Base-by-base conservation (phyloP, 2,888 invertebrate genomes). In the Limenitis camilla region DNA sequence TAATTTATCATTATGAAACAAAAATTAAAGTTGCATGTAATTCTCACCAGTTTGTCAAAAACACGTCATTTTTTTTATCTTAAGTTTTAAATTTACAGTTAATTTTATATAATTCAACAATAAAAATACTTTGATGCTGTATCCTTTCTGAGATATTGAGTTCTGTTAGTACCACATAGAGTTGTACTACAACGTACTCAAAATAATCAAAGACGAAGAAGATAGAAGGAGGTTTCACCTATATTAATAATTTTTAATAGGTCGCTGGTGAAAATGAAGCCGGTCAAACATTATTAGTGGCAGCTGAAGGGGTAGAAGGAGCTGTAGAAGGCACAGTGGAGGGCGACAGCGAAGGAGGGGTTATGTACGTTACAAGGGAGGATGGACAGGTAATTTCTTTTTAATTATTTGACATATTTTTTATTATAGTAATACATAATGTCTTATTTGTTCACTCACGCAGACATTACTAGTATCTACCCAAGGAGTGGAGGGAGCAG, bases 221-320 rank as follows among this genome's bases (percentile, higher is more conserved):
- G 19, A 19, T 3, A 19, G 19, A 19, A 19, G 3, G 3, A 19
- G 19, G 19, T 19, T 2, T 19, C 3, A 19, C 19, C 28, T 31
- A 33, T n/a, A 10, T 30, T 28, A 38, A 19, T 8, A 38, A 35
- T 29, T 8, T 40, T 43, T 10, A 32, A 31, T 69, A 91, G 88
- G 93, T 93, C 31, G 91, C 93, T 0, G 93, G 94, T n/a, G 93
- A 94, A 67, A 93, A 93, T 62, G 92, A 93, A 60, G 92, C 92
- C 40, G 93, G 93, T 0, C 93, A 94, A 70, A 93, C 93, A 0
- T 85, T 94, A 56, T 76, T 94, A 42, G 91, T 94, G 41, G 77
- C 77, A 5, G 92, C 93, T 62, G 92, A 91, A 61, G 93, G 93
- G 2, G 94, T 93, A 0, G 93, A 93, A 64, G 93, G 92, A 1